Evolutionary conservation across 1,140 invertebrate species (phyloP), one percentile per base, ranked within the genome.

Genomic region (Brevipalpus yothersi): DNA sequence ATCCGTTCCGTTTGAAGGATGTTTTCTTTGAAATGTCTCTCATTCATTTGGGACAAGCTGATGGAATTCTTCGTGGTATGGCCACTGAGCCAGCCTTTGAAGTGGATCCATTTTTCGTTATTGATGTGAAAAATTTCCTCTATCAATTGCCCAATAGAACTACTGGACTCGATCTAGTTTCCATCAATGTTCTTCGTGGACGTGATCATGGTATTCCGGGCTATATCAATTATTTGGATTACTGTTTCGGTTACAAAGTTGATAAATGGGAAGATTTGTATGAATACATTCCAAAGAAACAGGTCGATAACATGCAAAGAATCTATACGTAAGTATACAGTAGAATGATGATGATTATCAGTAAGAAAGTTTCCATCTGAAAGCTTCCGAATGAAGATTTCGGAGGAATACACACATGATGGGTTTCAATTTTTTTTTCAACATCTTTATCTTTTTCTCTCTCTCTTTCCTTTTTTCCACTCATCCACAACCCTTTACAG

Each of bases 81-180:
- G 21, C 60, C 15, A 19, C 51, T 21, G 58, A 62, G 47, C 54
- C 58, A 5, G 45, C 53, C 59, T 42, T 42, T 21, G 19, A 21
- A 7, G 42, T 60, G 13, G 60, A 63, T 47, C 55, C 17, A 13
- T 64, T 61, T 31, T 58, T 63, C 31, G 58, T 60, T 31, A 54
- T 17, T 19, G 62, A 84, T 70, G 80, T 84, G 70, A 89, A 86
- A 1, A 84, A 88, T 68, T 86, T 85, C 69, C 72, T 90, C 0
- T 66, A 40, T 61, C 64, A 62, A 54, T 53, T 54, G 42, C 69
- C 21, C 63, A 67, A 17, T 63, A 68, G 54, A 47, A 64, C 58
- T 19, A 56, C 39, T 57, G 65, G 66, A 8, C 39, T 62, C 17
- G 66, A 67, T 59, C 56, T 67, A n/a, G 39, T 59, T 12, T 63